These are phyloP conservation scores for Lasioglossum zephyrum DNA, from an alignment of 2,888 invertebrate genomes.

Conservation along the genomic window DNA sequence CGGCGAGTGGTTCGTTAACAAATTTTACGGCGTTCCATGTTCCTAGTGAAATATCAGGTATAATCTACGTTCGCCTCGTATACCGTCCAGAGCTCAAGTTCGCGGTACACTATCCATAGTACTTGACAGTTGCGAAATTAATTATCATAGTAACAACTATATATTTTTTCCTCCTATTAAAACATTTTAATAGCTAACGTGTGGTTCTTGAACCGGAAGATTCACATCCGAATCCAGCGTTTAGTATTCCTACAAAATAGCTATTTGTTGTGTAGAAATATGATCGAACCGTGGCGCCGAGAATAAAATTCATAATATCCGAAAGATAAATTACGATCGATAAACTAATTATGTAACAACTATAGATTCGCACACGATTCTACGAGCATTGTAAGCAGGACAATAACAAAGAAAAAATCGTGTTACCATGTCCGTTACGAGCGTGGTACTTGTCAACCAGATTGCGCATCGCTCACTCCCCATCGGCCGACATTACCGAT, in stretches of 20 bases:
- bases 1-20: neutral
- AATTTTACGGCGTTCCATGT: neutral
- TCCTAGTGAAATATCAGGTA: neutral
- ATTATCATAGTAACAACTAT: neutral
- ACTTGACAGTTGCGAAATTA: neutral
- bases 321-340: too few species aligned
- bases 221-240: too few species aligned
- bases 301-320: too few species aligned
- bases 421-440: slow-evolving; percentile 40
- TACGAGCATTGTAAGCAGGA: neutral
- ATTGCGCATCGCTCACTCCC: neutral
- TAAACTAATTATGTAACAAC: too few species aligned
- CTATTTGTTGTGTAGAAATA: too few species aligned
- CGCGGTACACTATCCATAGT: neutral
- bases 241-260: too few species aligned
- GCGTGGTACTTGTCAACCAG: neutral
- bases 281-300: too few species aligned
- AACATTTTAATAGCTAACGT: too few species aligned
- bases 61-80: neutral
- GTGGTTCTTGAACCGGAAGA: too few species aligned
- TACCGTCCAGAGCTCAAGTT: neutral
- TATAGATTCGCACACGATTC: too few species aligned
- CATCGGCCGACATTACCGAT: too few species aligned
- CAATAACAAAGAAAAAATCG: neutral
- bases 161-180: too few species aligned